Evolutionary conservation across 2,888 invertebrate species (phyloP).

Genomic region (Camptogramma bilineatum): DNA sequence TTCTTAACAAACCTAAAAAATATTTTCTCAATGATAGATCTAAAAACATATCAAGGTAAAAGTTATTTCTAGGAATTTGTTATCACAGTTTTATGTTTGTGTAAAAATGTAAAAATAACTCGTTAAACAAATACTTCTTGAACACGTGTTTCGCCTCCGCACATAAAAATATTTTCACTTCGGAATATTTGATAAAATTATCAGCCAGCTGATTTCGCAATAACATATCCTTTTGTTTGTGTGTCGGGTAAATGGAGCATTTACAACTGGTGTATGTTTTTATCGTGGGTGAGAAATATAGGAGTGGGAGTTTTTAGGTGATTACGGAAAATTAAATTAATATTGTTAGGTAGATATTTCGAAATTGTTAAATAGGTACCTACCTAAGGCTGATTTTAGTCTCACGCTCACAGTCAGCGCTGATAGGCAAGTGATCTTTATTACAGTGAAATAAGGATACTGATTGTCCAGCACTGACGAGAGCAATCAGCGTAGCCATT

Average conservation of each 20-base stretch:
- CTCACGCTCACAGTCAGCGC: no score
- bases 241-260: conserved; percentile 6
- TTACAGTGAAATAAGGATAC: no score
- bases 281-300: neutral
- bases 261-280: neutral
- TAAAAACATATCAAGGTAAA: no score
- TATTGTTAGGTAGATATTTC: no score
- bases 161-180: conserved; percentile 24
- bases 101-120: neutral
- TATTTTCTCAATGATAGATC: no score
- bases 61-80: no score
- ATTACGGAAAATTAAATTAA: neutral
- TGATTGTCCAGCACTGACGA: no score
- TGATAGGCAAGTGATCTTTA: no score
- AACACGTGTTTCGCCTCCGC: conserved; percentile 29
- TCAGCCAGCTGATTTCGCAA: conserved; percentile 36
- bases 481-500: no score
- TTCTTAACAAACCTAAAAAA: no score
- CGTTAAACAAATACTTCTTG: conserved; percentile 14
- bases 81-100: neutral
- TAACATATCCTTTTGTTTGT: conserved; percentile 35
- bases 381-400: no score
- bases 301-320: neutral
- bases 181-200: conserved; percentile 20
- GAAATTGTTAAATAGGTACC: no score